Evolutionary conservation across 2,797 vertebrate species (phyloP), one percentile per base, ranked within the genome.

Genomic region (Cirrhinus molitorella): DNA sequence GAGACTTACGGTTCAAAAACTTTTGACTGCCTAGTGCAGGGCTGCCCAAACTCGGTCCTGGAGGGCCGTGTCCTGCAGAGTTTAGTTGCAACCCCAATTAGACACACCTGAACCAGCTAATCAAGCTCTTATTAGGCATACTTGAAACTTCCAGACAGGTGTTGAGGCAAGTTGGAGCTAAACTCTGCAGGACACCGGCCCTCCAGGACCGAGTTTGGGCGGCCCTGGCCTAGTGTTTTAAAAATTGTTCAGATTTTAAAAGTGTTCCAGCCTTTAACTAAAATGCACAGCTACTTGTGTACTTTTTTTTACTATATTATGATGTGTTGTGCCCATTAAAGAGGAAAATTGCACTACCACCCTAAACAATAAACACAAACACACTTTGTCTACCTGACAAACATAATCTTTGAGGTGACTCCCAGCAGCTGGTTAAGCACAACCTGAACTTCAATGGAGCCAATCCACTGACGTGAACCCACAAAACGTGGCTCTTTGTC

Each of bases 391-490:
- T 65, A 98, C 98, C 96, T 99, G 90, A 99, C 96, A 93, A 98
- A 99, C 79, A 99, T 77, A 89, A 99, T 99, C 94, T 96, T 99
- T 14, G 98, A 99, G 5, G 96, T 98, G 90, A 99, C 88, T 6
- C 93, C 96, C 14, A 98, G 95, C 79, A 98, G 92, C 77, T 98
- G 96, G 92, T 95, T 95, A 75, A 99, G 93, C 70, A 98, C 97
- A 79, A 92, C 93, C 86, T 97, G 96, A 19, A 99, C 96, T 90
- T 99, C 98, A 59, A 99, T 95, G 0, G 98, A 99, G 40, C 98
- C 98, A 28, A 99, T 99, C 98, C 98, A 99, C 3, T 99, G 96
- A 28, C 91, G 92, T 14, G 98, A 99, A 6, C 97, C 98, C 4
- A 98, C 94, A 90, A 99, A 99, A 0, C 93, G 68, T 0, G 91